These are phyloP conservation scores for Temnothorax curvispinosus DNA, from an alignment of 1,140 invertebrate species.

Conservation along the genomic window DNA sequence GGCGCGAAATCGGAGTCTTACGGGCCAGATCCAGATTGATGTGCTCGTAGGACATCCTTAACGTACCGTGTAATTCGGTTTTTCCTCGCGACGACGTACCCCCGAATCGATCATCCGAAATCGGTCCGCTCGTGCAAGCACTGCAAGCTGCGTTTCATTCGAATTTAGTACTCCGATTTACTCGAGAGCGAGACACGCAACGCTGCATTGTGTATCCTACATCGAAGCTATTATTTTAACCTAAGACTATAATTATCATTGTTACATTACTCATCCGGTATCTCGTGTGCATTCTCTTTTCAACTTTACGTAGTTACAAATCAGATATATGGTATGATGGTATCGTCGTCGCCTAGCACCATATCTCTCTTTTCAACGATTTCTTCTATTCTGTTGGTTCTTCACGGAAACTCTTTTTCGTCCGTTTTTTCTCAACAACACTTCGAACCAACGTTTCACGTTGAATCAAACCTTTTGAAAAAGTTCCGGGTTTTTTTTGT, in stretches of 20 bases:
- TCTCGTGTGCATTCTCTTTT: neutral
- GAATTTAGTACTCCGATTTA: neutral
- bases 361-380: neutral
- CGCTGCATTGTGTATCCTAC: neutral
- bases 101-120: constrained; percentile 60
- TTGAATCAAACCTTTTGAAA: constrained; percentile 22
- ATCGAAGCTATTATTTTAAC: neutral
- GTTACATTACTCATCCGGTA: neutral
- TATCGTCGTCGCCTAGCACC: neutral
- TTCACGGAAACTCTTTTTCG: constrained; percentile 4
- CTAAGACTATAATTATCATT: neutral
- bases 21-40: constrained; percentile 76
- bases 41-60: constrained; percentile 64
- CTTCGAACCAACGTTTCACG: neutral
- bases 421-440: constrained; percentile 20
- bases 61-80: constrained; percentile 74
- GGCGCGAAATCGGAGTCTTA: constrained; percentile 60
- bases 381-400: neutral
- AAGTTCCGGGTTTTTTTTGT: neutral
- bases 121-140: neutral
- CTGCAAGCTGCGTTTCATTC: neutral
- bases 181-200: neutral
- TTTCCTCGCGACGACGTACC: constrained; percentile 55
- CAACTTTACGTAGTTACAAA: neutral
- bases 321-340: neutral